A percentile compares a stretch with the other conserved stretches of the same genome.
phyloP scores from a whole-genome alignment of 1,140 invertebrate species.

The Brachionus asplanchnoidis region DNA sequence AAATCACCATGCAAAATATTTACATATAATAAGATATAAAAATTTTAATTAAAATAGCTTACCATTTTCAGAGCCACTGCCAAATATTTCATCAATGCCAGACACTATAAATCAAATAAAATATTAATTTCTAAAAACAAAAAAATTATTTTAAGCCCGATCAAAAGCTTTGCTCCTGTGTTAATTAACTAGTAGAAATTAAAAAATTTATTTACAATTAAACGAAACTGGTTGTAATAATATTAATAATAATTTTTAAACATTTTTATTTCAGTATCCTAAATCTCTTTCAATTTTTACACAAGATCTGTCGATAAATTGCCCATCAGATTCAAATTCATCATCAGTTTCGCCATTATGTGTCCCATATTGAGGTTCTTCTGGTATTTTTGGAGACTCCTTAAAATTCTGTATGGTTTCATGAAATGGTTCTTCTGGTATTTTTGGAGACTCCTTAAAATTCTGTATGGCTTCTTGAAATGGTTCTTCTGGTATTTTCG shows the following conservation, averaged over 20 bases:
- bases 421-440: neutral
- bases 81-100: conserved; percentile 31
- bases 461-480: neutral
- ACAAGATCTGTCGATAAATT: neutral
- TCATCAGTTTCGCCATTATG: neutral
- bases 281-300: neutral
- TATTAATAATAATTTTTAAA: neutral
- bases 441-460: neutral
- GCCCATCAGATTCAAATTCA: neutral
- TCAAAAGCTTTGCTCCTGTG: neutral
- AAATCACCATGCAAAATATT: too few relatives aligned
- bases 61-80: conserved; percentile 32
- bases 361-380: neutral
- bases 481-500: neutral
- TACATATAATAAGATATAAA: neutral
- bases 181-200: neutral
- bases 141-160: neutral
- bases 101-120: conserved; percentile 6
- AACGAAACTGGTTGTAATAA: neutral
- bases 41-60: neutral
- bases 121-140: neutral
- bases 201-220: neutral
- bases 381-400: neutral
- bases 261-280: neutral
- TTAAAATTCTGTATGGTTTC: neutral